Percentiles rank a stretch among this genome's conserved stretches.
phyloP scores from a whole-genome alignment of 2,797 vertebrate genomes.

The Crax fasciolata region DNA sequence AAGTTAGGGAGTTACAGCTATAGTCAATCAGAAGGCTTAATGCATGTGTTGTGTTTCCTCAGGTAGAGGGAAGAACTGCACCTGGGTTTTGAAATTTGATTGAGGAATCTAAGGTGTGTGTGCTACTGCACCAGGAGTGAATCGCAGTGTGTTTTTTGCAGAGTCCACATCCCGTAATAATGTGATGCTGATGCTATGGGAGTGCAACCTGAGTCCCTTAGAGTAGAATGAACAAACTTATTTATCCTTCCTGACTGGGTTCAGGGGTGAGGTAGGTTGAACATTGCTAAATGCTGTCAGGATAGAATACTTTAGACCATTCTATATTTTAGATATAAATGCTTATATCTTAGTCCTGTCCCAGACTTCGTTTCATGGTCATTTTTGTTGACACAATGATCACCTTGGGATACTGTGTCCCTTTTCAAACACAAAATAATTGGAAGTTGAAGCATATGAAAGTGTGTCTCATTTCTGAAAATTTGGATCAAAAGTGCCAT shows the following conservation, averaged over 20 bases:
- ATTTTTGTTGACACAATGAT: neutral
- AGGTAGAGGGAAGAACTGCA: neutral
- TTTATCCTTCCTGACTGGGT: neutral
- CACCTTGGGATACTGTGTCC: neutral
- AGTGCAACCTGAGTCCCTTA: neutral
- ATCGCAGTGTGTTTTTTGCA: neutral
- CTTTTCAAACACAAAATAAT: neutral
- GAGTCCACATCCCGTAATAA: neutral
- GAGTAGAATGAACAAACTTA: neutral
- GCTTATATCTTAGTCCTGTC: neutral
- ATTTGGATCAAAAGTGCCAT: neutral
- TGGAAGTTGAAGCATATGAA: neutral
- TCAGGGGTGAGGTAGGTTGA: neutral
- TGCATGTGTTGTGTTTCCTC: neutral
- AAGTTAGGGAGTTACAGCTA: neutral
- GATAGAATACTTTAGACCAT: neutral
- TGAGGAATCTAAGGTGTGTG: rapidly evolving
- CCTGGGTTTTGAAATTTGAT: neutral
- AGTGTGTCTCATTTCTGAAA: neutral
- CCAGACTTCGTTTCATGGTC: neutral
- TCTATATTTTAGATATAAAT: neutral
- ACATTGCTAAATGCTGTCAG: neutral
- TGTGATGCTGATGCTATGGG: neutral
- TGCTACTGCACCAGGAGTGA: neutral
- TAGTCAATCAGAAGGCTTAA: rapidly evolving